Conservation (phyloP, 2,113 vertebrate species). For the Anguilla japonica region DNA sequence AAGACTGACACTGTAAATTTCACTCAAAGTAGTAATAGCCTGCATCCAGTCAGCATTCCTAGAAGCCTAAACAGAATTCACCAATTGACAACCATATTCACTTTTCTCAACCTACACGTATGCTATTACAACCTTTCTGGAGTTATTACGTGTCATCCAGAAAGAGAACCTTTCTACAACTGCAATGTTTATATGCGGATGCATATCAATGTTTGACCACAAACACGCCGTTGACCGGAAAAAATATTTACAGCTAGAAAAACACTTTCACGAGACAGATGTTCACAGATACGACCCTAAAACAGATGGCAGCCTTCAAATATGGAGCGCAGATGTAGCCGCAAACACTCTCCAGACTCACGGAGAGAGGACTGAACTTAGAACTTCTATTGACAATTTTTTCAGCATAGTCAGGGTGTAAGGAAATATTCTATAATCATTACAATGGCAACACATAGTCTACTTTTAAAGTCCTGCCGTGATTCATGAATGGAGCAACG, state of each 20-base stretch:
- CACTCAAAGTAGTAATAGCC: too few relatives aligned
- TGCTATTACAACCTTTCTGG: neutral
- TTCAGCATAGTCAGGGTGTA: neutral
- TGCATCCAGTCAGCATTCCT: neutral
- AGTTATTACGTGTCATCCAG: neutral
- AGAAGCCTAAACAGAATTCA: neutral
- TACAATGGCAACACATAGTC: neutral
- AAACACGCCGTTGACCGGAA: neutral
- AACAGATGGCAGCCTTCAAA: slow-evolving; percentile 15
- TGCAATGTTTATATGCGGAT: neutral
- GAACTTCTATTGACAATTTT: neutral
- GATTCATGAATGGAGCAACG: too few relatives aligned
- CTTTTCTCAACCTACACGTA: neutral
- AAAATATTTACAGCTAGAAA: neutral
- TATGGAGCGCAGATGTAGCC: neutral
- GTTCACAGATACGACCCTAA: neutral
- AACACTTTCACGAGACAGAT: neutral
- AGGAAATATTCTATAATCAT: neutral
- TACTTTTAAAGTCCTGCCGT: too few relatives aligned
- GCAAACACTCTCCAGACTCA: too few relatives aligned
- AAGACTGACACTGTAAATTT: neutral
- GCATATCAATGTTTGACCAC: neutral
- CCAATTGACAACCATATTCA: neutral
- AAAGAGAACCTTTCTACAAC: neutral
- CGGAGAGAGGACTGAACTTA: neutral